Conservation (phyloP, 92 coral and sea anemone genomes). For the Hydrozoanthus gracilis region DNA sequence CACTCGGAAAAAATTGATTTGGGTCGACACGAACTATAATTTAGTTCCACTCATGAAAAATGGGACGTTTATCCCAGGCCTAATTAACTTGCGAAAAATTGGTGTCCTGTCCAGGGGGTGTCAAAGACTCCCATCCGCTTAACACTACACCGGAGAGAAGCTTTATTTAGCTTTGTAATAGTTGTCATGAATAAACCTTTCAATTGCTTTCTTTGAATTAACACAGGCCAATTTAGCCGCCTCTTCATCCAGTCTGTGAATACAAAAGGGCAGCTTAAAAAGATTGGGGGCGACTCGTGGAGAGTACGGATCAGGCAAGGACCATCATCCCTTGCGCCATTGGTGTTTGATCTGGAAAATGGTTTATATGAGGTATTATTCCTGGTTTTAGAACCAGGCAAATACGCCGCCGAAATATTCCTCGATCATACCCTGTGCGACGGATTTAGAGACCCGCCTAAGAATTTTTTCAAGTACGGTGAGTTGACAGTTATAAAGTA, state of each 20-base stretch:
- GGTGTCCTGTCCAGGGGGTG: too few species aligned
- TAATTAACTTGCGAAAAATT: too few species aligned
- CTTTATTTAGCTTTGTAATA: too few species aligned
- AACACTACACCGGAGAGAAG: too few species aligned
- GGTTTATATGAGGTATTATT: constrained; percentile 82
- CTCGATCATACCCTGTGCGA: constrained; percentile 85
- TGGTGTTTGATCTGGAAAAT: constrained; percentile 75
- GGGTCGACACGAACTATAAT: too few species aligned
- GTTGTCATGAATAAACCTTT: too few species aligned
- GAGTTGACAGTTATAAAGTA: not conserved
- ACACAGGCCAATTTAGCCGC: constrained; percentile 78
- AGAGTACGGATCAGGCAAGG: constrained; percentile 84
- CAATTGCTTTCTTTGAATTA: not conserved
- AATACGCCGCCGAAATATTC: constrained; percentile 65
- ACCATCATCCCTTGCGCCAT: constrained; percentile 86
- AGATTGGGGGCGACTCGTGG: constrained; percentile 90
- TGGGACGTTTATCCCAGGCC: too few species aligned
- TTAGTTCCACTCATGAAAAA: too few species aligned
- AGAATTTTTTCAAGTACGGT: constrained; percentile 77
- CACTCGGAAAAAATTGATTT: too few species aligned
- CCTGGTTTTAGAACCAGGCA: constrained; percentile 77
- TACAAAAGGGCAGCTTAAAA: constrained; percentile 58
- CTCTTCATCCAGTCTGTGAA: constrained; percentile 83
- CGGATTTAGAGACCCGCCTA: constrained; percentile 86
- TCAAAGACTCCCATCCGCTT: too few species aligned